Conservation (phyloP, 2,888 invertebrate species). For the Aphodius granarius region DNA sequence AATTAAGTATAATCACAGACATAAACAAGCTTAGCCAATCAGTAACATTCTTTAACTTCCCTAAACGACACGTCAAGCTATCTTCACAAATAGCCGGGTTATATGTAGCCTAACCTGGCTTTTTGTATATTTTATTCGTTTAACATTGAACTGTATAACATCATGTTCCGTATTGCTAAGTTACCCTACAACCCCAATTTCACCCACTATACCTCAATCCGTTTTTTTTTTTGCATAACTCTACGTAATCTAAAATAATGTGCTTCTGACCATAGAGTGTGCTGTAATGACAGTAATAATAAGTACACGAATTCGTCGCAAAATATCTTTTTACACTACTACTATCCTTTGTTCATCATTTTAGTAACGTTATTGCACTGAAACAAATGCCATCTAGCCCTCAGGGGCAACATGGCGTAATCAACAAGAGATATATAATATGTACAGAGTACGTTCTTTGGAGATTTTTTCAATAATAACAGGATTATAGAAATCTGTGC, state of each 20-base stretch:
- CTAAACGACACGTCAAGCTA: not conserved
- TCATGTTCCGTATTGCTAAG: not conserved
- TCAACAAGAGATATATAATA: not conserved
- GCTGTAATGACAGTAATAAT: not conserved
- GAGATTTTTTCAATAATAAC: not conserved
- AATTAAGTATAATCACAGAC: conserved; percentile 51
- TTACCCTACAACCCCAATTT: not conserved
- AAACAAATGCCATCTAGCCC: not conserved
- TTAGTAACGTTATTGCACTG: not conserved
- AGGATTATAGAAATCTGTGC: not conserved
- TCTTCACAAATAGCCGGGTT: not conserved
- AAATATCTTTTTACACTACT: not conserved
- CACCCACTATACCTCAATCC: not conserved
- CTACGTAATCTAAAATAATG: not conserved
- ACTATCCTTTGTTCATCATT: not conserved
- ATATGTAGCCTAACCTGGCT: not conserved
- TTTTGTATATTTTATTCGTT: not conserved
- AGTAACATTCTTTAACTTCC: conserved; percentile 22
- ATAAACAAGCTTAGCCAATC: conserved; percentile 50
- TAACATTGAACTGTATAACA: not conserved
- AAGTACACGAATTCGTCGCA: not conserved
- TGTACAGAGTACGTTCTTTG: not conserved
- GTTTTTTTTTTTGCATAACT: not conserved
- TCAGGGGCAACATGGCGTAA: not conserved
- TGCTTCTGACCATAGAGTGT: not conserved